These are phyloP conservation scores for Cryptoprocta ferox DNA, from an alignment of 2,797 vertebrate species.

Conservation along the genomic window DNA sequence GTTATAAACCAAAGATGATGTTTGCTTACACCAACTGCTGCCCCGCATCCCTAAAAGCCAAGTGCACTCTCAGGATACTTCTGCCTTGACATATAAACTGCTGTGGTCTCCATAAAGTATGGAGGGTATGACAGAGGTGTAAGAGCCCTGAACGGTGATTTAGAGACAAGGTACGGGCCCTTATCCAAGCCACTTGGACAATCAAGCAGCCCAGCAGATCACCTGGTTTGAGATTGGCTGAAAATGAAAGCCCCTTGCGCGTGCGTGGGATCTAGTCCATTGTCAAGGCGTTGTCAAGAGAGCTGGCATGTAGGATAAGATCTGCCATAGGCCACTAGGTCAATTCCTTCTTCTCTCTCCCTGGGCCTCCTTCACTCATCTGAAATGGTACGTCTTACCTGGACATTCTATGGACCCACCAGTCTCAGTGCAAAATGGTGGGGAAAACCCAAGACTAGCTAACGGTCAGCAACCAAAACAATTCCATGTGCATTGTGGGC, in stretches of 20 bases:
- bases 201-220: neutral
- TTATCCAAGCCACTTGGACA: neutral
- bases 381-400: neutral
- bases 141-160: neutral
- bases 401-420: neutral
- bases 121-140: neutral
- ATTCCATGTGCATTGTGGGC: too few relatives aligned
- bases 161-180: neutral
- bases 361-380: too few relatives aligned
- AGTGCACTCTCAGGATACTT: neutral
- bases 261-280: accelerated
- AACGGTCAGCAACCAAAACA: neutral
- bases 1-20: neutral
- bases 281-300: accelerated
- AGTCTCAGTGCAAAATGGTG: neutral
- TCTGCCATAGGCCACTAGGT: accelerated
- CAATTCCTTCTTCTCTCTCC: neutral
- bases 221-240: neutral
- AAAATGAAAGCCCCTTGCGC: neutral
- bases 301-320: accelerated
- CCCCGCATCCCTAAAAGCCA: neutral
- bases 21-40: neutral
- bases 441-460: neutral
- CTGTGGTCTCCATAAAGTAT: neutral
- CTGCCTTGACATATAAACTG: accelerated